A percentile compares a stretch with the other conserved stretches of the same genome.
Evolutionary conservation across 2,113 vertebrate species (phyloP).

Genomic region (Mus pahari): DNA sequence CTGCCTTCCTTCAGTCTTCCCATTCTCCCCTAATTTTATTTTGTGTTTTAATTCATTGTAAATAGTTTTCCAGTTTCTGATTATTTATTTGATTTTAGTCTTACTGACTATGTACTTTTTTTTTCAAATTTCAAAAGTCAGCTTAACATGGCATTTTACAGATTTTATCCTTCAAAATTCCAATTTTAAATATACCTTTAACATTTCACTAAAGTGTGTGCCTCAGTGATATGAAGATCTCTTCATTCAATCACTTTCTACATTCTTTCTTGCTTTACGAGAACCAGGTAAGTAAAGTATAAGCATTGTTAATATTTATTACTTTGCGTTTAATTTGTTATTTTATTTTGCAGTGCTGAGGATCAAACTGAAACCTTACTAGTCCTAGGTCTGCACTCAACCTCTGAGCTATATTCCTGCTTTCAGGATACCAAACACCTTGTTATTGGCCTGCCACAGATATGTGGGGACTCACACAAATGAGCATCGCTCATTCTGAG

Average conservation of each 20-base stretch:
- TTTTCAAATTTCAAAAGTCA: neutral
- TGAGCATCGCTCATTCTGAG: neutral
- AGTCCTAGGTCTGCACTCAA: neutral
- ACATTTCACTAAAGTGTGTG: neutral
- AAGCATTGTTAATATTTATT: neutral
- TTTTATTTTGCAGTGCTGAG: neutral
- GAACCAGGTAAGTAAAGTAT: neutral
- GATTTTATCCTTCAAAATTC: neutral
- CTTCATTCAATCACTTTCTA: neutral
- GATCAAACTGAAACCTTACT: neutral
- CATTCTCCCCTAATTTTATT: neutral
- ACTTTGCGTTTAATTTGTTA: neutral
- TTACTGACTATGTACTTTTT: neutral
- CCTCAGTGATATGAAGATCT: neutral
- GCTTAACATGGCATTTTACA: neutral
- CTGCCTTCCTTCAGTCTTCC: neutral
- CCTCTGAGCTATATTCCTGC: neutral
- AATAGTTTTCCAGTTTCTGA: neutral
- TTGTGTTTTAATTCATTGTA: neutral
- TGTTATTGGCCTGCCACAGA: neutral
- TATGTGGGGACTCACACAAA: too few species aligned
- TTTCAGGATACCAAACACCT: neutral
- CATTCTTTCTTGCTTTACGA: neutral
- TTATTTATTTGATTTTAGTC: neutral
- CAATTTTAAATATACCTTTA: constrained; percentile 12